Percentiles rank a stretch among this genome's conserved stretches.
phyloP scores from a whole-genome alignment of 1,140 invertebrate species.

The Drosophila arizonae region DNA sequence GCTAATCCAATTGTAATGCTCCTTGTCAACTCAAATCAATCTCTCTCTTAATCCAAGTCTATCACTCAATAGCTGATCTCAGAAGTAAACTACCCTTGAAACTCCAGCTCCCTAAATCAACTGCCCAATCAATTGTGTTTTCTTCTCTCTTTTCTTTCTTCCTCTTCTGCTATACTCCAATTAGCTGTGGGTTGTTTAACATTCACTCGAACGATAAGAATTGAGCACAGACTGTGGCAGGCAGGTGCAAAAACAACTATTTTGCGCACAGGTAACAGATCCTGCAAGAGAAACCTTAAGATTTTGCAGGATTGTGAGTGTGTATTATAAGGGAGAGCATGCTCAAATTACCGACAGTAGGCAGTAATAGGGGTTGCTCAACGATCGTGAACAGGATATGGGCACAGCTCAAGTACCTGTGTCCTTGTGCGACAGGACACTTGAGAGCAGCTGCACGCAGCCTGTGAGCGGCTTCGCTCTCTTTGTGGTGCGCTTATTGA shows the following conservation, averaged over 20 bases:
- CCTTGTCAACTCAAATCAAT: too few relatives aligned
- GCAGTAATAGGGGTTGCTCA: constrained; percentile 7
- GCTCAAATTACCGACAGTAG: constrained; percentile 59
- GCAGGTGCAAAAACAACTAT: constrained; percentile 23
- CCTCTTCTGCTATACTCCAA: background rate
- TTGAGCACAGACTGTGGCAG: background rate
- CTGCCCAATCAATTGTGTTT: background rate
- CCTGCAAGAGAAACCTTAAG: constrained; percentile 1
- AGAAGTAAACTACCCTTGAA: too few relatives aligned
- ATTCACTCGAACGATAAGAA: constrained; percentile 6
- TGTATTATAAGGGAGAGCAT: constrained; percentile 4
- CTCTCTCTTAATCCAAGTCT: too few relatives aligned
- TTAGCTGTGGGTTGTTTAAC: constrained; percentile 8
- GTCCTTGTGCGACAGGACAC: constrained; percentile 15
- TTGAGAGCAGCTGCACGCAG: constrained; percentile 29
- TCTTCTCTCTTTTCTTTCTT: background rate
- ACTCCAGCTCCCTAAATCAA: too few relatives aligned
- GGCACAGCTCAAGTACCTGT: constrained; percentile 51
- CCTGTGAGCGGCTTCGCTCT: constrained; percentile 3
- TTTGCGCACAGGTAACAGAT: constrained; percentile 5
- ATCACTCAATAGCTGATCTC: too few relatives aligned
- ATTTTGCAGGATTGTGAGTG: background rate
- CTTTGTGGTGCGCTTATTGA: constrained; percentile 49
- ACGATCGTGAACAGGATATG: constrained; percentile 46
- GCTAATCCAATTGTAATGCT: too few relatives aligned